Conservation (phyloP, 1,140 invertebrate genomes). For the Zaprionus davidi region DNA sequence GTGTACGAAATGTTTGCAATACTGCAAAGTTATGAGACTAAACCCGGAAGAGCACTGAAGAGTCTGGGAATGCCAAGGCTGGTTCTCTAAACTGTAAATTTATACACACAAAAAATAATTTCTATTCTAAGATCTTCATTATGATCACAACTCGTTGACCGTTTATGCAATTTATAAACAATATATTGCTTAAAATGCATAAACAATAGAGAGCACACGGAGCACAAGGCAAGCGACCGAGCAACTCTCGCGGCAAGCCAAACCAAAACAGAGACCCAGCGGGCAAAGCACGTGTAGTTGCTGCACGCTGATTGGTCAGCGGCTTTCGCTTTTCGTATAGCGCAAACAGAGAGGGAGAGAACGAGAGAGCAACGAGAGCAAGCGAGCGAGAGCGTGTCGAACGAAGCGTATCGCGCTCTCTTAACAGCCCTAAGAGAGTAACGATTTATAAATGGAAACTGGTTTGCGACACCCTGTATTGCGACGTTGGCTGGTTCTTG, state of each 20-base stretch:
- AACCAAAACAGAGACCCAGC: slow-evolving; percentile 79
- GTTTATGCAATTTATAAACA: not conserved
- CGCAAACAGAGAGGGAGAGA: slow-evolving; percentile 32
- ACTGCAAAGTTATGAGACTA: not conserved
- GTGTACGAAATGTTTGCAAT: not conserved
- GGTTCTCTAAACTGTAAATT: not conserved
- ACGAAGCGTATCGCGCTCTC: slow-evolving; percentile 13
- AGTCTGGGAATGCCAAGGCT: too few species aligned
- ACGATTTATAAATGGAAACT: slow-evolving; percentile 20
- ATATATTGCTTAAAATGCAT: not conserved
- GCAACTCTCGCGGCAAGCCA: slow-evolving; percentile 15
- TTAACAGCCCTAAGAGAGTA: slow-evolving; percentile 28
- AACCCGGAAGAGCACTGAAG: not conserved
- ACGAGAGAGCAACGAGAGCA: slow-evolving; percentile 20
- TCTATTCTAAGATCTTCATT: not conserved
- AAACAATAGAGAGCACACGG: slow-evolving; percentile 9
- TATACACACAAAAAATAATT: not conserved
- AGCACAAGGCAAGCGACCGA: not conserved
- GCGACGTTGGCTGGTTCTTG: slow-evolving; percentile 13
- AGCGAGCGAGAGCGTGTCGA: slow-evolving; percentile 23
- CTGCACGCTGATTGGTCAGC: slow-evolving; percentile 62
- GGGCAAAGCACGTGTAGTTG: slow-evolving; percentile 74
- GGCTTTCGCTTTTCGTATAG: slow-evolving; percentile 72
- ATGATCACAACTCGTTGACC: not conserved
- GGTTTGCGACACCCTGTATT: slow-evolving; percentile 60